Evolutionary conservation across 2,797 vertebrate species (phyloP).

Genomic region (Xenopus petersii): DNA sequence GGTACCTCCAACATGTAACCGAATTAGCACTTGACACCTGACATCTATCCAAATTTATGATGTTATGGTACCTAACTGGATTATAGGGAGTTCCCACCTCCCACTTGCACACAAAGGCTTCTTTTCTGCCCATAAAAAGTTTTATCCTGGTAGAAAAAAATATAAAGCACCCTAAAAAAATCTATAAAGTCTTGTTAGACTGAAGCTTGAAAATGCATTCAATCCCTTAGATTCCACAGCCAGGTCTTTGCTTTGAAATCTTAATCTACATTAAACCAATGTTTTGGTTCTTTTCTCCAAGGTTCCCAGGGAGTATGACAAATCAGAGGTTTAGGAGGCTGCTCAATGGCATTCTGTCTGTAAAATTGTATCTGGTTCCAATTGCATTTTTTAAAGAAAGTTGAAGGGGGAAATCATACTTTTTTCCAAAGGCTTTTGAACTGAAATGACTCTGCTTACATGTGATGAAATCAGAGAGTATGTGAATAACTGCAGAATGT

Average conservation of each 20-base stretch:
- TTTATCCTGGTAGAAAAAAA: slow-evolving; percentile 33
- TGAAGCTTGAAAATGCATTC: slow-evolving; percentile 19
- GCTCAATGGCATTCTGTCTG: too few species aligned
- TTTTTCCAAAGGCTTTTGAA: too few species aligned
- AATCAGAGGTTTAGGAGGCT: too few species aligned
- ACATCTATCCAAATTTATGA: slow-evolving; percentile 31
- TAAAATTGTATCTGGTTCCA: too few species aligned
- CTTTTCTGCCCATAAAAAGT: slow-evolving; percentile 19
- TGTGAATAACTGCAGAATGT: too few species aligned
- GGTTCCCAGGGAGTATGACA: too few species aligned
- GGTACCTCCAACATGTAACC: background rate
- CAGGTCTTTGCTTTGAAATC: background rate
- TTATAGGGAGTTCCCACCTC: slow-evolving; percentile 41
- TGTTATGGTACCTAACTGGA: slow-evolving; percentile 41
- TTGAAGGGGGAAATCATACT: too few species aligned
- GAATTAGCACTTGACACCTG: slow-evolving; percentile 12
- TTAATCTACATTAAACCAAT: background rate
- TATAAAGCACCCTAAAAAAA: slow-evolving; percentile 11
- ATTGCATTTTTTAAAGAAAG: too few species aligned
- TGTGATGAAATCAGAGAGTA: too few species aligned
- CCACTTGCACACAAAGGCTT: slow-evolving; percentile 18
- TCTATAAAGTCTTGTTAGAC: slow-evolving; percentile 10
- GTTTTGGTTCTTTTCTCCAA: background rate
- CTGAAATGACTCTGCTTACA: too few species aligned
- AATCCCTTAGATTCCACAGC: slow-evolving; percentile 18